Conservation (phyloP, 2,113 vertebrate species). For the Phalacrocorax pelagicus region DNA sequence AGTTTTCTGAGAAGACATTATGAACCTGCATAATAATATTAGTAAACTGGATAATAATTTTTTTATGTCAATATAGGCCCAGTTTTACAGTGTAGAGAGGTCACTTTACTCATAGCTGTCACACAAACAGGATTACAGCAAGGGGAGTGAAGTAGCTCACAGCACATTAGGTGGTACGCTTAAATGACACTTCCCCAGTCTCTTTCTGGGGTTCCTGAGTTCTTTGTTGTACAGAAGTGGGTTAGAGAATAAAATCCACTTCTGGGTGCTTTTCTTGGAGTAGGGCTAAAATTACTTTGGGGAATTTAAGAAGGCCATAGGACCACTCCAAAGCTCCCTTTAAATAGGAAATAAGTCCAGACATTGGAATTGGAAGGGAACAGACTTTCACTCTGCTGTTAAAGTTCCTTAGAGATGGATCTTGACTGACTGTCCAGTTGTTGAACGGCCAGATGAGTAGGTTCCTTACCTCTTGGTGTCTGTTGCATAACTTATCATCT, state of each 20-base stretch:
- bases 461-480: background rate
- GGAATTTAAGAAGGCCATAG: background rate
- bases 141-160: background rate
- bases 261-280: background rate
- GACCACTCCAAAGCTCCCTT: background rate
- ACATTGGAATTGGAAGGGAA: background rate
- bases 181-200: background rate
- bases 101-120: background rate
- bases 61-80: background rate
- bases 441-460: background rate
- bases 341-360: background rate
- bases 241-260: background rate
- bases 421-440: background rate
- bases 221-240: background rate
- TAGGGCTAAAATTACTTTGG: background rate
- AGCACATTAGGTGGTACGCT: background rate
- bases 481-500: background rate
- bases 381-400: background rate
- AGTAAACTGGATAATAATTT: background rate
- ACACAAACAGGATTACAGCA: background rate
- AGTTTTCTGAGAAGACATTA: background rate
- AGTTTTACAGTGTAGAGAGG: background rate
- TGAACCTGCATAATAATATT: background rate
- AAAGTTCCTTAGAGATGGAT: background rate
- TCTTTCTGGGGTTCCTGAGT: background rate